These are phyloP conservation scores for Drosophila dives DNA, from an alignment of 2,888 invertebrate species.

Conservation along the genomic window DNA sequence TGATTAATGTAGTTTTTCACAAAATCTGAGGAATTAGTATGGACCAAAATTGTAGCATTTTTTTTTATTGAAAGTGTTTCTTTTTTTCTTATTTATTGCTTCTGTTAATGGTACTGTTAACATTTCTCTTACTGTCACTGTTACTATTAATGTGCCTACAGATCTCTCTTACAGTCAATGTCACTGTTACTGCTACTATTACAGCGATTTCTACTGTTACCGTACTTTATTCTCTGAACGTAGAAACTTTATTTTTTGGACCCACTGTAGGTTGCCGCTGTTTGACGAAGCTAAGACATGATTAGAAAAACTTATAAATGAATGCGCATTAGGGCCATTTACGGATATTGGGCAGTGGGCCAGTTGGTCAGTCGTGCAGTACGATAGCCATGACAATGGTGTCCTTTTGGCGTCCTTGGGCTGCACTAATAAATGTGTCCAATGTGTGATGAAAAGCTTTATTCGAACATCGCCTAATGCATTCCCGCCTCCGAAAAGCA, in stretches of 20 bases:
- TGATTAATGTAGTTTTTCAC: neutral
- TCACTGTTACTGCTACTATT: neutral
- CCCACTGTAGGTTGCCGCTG: constrained; percentile 40
- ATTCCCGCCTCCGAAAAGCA: constrained; percentile 43
- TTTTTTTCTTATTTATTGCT: neutral
- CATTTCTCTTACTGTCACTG: neutral
- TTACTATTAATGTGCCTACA: neutral
- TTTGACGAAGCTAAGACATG: constrained; percentile 60
- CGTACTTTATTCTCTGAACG: neutral
- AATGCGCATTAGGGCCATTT: constrained; percentile 57
- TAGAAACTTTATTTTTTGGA: neutral
- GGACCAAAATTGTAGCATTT: neutral
- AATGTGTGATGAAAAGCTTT: constrained; percentile 55
- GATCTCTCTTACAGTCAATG: neutral
- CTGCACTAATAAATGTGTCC: constrained; percentile 78
- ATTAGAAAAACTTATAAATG: constrained; percentile 70
- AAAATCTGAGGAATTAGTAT: neutral
- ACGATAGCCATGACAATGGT: constrained; percentile 43
- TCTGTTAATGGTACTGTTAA: neutral
- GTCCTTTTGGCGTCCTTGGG: constrained; percentile 55
- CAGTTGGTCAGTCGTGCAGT: constrained; percentile 31
- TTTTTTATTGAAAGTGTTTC: neutral
- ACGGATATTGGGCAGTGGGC: constrained; percentile 38
- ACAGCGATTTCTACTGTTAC: neutral
- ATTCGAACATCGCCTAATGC: constrained; percentile 71